These are phyloP conservation scores for Spodoptera picta DNA, from an alignment of 2,888 invertebrate species.

Conservation along the genomic window DNA sequence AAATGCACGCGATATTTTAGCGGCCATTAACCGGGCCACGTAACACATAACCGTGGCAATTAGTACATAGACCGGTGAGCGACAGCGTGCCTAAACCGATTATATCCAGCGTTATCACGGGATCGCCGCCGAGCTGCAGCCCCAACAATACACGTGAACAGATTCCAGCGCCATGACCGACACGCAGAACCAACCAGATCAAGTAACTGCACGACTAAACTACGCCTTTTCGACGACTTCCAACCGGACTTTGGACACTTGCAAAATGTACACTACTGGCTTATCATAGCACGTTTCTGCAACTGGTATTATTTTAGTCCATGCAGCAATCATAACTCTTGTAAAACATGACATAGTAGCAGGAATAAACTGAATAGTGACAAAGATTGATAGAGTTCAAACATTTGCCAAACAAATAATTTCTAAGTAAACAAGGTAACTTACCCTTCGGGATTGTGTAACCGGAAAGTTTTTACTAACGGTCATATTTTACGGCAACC, in stretches of 20 bases:
- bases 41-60: constrained; percentile 82
- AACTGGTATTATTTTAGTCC: constrained; percentile 63
- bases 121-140: constrained; percentile 67
- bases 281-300: constrained; percentile 55
- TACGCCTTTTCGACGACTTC: constrained; percentile 66
- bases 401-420: constrained; percentile 63
- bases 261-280: constrained; percentile 56
- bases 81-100: constrained; percentile 85
- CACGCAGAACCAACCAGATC: constrained; percentile 73
- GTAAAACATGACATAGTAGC: constrained; percentile 65
- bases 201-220: constrained; percentile 64
- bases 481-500: constrained; percentile 72
- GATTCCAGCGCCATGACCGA: constrained; percentile 77
- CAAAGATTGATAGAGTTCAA: constrained; percentile 61
- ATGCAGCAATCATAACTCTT: constrained; percentile 66
- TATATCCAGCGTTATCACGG: constrained; percentile 80
- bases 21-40: constrained; percentile 76
- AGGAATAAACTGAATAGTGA: constrained; percentile 58
- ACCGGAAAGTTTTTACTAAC: constrained; percentile 61
- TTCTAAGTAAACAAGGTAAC: constrained; percentile 65
- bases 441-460: constrained; percentile 55
- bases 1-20: constrained; percentile 78
- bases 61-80: constrained; percentile 82
- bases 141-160: constrained; percentile 76
- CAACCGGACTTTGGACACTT: constrained; percentile 64